These are phyloP conservation scores for Upupa epops DNA, from an alignment of 2,113 vertebrate species.

Conservation along the genomic window DNA sequence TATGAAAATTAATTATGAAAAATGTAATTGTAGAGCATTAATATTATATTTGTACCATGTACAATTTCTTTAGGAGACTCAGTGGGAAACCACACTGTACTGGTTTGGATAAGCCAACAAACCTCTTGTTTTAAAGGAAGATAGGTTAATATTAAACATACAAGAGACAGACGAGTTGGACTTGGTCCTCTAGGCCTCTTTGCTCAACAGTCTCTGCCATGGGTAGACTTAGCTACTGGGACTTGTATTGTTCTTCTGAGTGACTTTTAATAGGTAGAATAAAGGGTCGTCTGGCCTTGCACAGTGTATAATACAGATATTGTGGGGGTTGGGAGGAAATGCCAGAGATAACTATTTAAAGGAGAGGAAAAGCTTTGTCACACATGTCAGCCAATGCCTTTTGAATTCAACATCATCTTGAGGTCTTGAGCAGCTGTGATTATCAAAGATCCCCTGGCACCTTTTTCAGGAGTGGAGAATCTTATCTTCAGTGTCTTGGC, in stretches of 20 bases:
- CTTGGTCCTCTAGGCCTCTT: background rate
- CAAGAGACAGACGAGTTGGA: background rate
- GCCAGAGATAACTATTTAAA: background rate
- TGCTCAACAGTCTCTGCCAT: background rate
- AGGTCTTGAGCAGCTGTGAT: background rate
- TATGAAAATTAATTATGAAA: too few relatives aligned
- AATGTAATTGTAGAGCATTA: too few relatives aligned
- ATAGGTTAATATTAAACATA: background rate
- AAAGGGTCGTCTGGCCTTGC: background rate
- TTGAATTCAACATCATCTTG: background rate
- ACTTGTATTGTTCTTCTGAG: background rate
- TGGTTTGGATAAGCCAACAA: constrained; percentile 5
- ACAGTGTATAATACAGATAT: background rate
- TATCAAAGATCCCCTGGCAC: background rate
- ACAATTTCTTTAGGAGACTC: background rate
- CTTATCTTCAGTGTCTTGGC: background rate
- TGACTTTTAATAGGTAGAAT: background rate
- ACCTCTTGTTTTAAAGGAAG: background rate
- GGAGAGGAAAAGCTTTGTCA: background rate
- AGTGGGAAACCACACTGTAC: background rate
- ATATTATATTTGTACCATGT: too few relatives aligned
- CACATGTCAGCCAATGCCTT: background rate
- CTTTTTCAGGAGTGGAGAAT: background rate
- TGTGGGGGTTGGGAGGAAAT: background rate
- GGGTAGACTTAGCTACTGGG: background rate